These are phyloP conservation scores for Trichechus manatus DNA, from an alignment of 2,113 vertebrate species.

Conservation along the genomic window DNA sequence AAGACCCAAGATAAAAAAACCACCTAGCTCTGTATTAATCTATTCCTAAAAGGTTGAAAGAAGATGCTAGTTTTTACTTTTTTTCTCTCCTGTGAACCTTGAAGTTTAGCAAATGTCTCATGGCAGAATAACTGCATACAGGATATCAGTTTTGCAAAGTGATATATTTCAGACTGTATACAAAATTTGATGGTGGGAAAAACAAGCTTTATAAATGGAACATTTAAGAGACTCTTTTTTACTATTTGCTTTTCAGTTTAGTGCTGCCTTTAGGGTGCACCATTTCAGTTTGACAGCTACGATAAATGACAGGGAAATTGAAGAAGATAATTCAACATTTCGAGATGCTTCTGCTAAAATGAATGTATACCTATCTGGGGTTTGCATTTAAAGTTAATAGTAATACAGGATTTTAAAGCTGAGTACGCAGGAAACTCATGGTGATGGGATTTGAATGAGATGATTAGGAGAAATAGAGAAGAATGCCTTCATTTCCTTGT, in stretches of 20 bases:
- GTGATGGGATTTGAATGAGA: conserved; percentile 88
- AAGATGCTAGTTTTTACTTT: conserved; percentile 19
- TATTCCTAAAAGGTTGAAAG: conserved; percentile 75
- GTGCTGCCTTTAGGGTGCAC: conserved; percentile 85
- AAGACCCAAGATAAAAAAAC: conserved; percentile 60
- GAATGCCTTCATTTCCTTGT: conserved; percentile 53
- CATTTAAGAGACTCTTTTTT: conserved; percentile 85
- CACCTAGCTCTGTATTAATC: conserved; percentile 71
- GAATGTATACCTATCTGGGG: conserved; percentile 82
- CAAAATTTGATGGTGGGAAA: conserved; percentile 84
- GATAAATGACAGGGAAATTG: conserved; percentile 90
- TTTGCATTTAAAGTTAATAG: conserved; percentile 86
- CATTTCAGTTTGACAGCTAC: conserved; percentile 87
- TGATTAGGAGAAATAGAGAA: conserved; percentile 83
- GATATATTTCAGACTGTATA: conserved; percentile 85
- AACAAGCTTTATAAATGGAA: conserved; percentile 88
- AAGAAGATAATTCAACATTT: conserved; percentile 89
- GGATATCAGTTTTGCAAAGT: conserved; percentile 85
- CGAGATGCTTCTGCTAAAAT: conserved; percentile 87
- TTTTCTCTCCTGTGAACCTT: conserved; percentile 49
- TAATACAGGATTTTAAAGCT: conserved; percentile 88
- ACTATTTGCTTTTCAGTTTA: conserved; percentile 84
- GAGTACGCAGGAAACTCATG: conserved; percentile 86
- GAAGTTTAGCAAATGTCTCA: conserved; percentile 77
- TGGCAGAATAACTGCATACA: conserved; percentile 60